These are phyloP conservation scores for Oegoconia quadripuncta DNA, from an alignment of 2,888 invertebrate genomes.

Conservation along the genomic window DNA sequence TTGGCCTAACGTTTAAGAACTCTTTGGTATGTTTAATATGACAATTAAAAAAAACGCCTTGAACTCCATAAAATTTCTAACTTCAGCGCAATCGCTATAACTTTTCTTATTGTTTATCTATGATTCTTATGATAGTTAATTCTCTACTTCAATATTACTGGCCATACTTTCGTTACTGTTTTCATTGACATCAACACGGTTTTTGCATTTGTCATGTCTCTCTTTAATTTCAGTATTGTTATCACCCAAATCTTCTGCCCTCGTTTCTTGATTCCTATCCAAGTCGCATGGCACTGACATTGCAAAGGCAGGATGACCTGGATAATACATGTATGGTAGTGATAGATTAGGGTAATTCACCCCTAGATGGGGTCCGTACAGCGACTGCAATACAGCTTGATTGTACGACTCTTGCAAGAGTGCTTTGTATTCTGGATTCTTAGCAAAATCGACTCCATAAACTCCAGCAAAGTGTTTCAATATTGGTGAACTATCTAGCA, in stretches of 20 bases:
- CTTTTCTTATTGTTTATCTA: constrained; percentile 15
- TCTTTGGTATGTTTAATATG: constrained; percentile 27
- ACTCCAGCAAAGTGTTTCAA: constrained; percentile 73
- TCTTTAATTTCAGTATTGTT: constrained; percentile 42
- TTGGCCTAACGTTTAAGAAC: constrained; percentile 37
- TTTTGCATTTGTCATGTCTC: constrained; percentile 43
- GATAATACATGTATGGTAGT: constrained; percentile 71
- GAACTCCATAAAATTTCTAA: neutral
- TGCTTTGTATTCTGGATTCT: constrained; percentile 71
- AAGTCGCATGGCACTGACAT: constrained; percentile 56
- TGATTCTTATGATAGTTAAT: constrained; percentile 35
- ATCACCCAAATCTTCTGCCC: constrained; percentile 44
- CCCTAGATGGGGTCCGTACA: constrained; percentile 70
- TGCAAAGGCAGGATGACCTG: constrained; percentile 62
- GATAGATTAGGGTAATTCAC: constrained; percentile 67
- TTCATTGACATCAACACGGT: constrained; percentile 53
- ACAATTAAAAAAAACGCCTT: neutral
- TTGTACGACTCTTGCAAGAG: constrained; percentile 72
- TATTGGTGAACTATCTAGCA: constrained; percentile 66
- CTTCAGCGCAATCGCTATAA: neutral
- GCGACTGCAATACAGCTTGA: constrained; percentile 68
- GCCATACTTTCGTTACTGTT: constrained; percentile 74
- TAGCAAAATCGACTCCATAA: constrained; percentile 70
- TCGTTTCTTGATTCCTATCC: constrained; percentile 52
- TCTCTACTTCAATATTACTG: constrained; percentile 74